Evolutionary conservation across 2,888 invertebrate genomes (phyloP).

Genomic region (Parnassius glacialis): DNA sequence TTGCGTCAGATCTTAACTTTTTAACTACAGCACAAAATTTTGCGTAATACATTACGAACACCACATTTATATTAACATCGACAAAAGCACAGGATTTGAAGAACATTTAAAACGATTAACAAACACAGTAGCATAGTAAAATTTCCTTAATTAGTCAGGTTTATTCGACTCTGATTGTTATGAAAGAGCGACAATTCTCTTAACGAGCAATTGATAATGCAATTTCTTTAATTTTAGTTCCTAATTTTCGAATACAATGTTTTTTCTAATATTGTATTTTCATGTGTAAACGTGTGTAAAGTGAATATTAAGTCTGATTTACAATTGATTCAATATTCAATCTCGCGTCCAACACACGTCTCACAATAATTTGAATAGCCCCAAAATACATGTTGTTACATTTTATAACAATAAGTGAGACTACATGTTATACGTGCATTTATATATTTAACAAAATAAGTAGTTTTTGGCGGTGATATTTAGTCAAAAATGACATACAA

Average conservation of each 20-base stretch:
- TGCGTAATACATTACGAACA: constrained; percentile 11
- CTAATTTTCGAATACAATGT: background rate
- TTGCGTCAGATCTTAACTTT: constrained; percentile 59
- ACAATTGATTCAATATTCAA: constrained; percentile 44
- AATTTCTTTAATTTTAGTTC: background rate
- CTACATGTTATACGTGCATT: too few species aligned
- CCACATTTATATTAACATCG: constrained; percentile 44
- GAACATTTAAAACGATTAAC: background rate
- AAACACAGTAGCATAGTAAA: constrained; percentile 3
- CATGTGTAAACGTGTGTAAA: constrained; percentile 59
- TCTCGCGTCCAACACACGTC: constrained; percentile 69
- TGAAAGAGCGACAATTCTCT: constrained; percentile 19
- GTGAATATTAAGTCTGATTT: constrained; percentile 44
- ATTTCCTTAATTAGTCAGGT: constrained; percentile 61
- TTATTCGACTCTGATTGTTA: constrained; percentile 58
- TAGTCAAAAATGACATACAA: constrained; percentile 12
- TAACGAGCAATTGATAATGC: background rate
- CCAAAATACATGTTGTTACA: too few species aligned
- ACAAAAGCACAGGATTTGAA: constrained; percentile 23
- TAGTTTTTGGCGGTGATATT: too few species aligned
- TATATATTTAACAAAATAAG: too few species aligned
- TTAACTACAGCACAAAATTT: constrained; percentile 16
- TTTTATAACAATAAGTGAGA: too few species aligned
- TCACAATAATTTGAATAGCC: constrained; percentile 42
- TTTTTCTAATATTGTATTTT: constrained; percentile 13